phyloP scores from a whole-genome alignment of 2,113 vertebrate genomes.

The Redunca redunca region DNA sequence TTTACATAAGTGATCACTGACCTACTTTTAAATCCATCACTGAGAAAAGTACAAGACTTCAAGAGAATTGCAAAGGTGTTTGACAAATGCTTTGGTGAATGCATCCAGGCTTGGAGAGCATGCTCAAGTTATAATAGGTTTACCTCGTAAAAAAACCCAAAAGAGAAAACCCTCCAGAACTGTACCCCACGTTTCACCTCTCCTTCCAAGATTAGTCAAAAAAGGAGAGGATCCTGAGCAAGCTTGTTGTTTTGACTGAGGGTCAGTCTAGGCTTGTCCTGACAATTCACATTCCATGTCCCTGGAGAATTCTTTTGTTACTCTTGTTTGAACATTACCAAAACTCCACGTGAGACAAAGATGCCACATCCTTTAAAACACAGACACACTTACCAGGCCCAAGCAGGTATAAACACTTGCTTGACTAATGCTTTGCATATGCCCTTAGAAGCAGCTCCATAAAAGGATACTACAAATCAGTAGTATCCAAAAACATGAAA shows the following conservation, averaged over 20 bases:
- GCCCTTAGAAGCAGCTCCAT: not conserved
- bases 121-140: not conserved
- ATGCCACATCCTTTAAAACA: not conserved
- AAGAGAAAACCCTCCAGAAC: not conserved
- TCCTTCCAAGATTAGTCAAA: not conserved
- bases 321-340: not conserved
- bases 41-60: not conserved
- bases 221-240: not conserved
- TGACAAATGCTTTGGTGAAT: not conserved
- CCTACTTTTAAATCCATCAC: constrained; percentile 34
- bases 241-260: not conserved
- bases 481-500: not conserved
- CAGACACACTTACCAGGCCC: not conserved
- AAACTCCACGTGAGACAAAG: constrained; percentile 17
- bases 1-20: not conserved
- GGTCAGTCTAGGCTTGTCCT: not conserved
- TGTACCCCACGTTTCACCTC: not conserved
- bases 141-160: not conserved
- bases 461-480: not conserved
- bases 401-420: not conserved
- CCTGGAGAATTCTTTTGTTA: not conserved
- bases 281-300: not conserved
- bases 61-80: not conserved
- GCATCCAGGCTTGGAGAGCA: not conserved
- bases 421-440: not conserved